These are phyloP conservation scores for Parauchenoglanis punctatus DNA, from an alignment of 2,797 vertebrate species.

Conservation along the genomic window DNA sequence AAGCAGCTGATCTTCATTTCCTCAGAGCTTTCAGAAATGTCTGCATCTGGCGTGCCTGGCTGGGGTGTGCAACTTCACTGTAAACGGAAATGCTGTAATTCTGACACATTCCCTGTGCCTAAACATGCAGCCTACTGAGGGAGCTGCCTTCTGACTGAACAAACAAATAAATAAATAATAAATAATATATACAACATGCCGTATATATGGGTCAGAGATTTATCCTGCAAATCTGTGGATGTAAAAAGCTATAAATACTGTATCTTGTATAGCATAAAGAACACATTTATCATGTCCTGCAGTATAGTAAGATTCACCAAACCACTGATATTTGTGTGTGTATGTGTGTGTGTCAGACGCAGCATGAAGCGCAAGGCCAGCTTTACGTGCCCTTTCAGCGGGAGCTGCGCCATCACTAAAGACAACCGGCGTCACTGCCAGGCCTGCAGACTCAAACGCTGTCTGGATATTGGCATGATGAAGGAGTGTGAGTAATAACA, in stretches of 20 bases:
- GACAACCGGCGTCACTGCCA: slow-evolving; percentile 98
- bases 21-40: neutral
- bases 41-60: neutral
- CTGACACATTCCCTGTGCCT: neutral
- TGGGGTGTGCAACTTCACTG: neutral
- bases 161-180: neutral
- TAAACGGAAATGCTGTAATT: neutral
- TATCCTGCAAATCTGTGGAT: neutral
- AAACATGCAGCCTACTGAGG: neutral
- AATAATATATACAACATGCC: neutral
- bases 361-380: slow-evolving; percentile 96
- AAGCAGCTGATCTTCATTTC: neutral
- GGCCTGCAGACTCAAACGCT: slow-evolving; percentile 95
- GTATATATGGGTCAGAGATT: neutral
- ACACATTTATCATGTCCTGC: neutral
- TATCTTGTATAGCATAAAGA: neutral
- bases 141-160: neutral
- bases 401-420: slow-evolving; percentile 93
- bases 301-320: neutral
- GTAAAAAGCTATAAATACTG: neutral
- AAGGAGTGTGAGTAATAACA: slow-evolving; percentile 87
- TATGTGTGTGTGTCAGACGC: slow-evolving; percentile 74
- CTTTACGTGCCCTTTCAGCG: slow-evolving; percentile 93
- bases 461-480: slow-evolving; percentile 87
- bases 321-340: neutral